A percentile compares a stretch with the other conserved stretches of the same genome.
Conservation (phyloP, 2,888 invertebrate species). For the Arctia plantaginis region DNA sequence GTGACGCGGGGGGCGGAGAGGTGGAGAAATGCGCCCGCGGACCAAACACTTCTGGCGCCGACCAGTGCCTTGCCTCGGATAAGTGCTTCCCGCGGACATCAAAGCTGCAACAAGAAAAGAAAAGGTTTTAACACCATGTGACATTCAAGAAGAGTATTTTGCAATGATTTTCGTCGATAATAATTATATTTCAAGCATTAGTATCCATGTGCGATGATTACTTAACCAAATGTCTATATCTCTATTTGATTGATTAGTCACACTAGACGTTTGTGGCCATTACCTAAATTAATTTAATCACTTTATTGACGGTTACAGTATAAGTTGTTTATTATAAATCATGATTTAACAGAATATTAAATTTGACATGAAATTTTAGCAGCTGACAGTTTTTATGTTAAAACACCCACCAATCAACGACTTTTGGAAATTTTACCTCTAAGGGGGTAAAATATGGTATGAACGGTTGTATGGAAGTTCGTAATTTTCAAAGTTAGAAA, state of each 20-base stretch:
- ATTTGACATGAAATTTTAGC: no score
- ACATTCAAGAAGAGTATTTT: background rate
- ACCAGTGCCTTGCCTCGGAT: slow-evolving; percentile 93
- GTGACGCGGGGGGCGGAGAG: slow-evolving; percentile 91
- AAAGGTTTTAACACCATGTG: background rate
- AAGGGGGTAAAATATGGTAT: no score
- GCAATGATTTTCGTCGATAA: background rate
- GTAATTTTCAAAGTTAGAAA: no score
- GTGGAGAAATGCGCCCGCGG: slow-evolving; percentile 94
- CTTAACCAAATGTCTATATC: background rate
- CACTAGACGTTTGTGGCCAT: background rate
- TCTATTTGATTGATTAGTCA: background rate
- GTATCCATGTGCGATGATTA: background rate
- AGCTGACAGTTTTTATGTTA: no score
- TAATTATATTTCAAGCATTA: background rate
- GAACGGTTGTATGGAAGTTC: no score
- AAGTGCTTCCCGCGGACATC: slow-evolving; percentile 94
- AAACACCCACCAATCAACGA: no score
- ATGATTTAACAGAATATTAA: no score
- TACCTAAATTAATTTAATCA: background rate
- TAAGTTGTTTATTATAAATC: no score
- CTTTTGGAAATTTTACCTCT: no score
- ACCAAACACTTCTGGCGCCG: slow-evolving; percentile 94
- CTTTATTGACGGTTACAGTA: background rate
- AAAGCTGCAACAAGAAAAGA: slow-evolving; percentile 88